Percentiles rank a stretch among this genome's conserved stretches.
Conservation (phyloP, 2,113 vertebrate genomes). For the Podarcis raffonei region DNA sequence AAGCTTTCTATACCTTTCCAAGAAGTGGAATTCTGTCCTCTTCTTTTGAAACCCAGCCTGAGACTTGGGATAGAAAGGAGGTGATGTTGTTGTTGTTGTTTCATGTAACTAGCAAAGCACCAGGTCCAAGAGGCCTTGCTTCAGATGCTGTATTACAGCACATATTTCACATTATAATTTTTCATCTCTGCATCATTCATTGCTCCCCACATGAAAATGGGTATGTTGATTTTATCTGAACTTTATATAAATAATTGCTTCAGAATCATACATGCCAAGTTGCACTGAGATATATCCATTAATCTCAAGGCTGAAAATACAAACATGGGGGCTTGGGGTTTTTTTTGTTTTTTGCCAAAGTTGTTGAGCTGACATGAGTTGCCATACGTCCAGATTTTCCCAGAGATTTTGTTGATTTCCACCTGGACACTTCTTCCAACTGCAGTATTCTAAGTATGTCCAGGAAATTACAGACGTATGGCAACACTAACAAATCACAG, state of each 20-base stretch:
- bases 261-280: background rate
- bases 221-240: background rate
- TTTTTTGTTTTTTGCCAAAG: no score
- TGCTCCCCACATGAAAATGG: no score
- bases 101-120: background rate
- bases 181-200: background rate
- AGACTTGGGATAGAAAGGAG: background rate
- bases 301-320: background rate
- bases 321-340: no score
- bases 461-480: no score
- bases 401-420: no score
- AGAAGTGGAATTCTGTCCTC: background rate
- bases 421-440: no score
- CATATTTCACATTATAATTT: background rate
- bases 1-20: background rate
- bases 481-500: no score
- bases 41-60: background rate
- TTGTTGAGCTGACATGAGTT: no score
- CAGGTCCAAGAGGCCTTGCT: background rate
- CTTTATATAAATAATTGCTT: background rate
- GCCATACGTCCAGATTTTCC: no score
- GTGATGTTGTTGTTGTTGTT: background rate
- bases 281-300: background rate
- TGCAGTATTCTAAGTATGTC: no score
- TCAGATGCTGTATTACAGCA: background rate